Evolutionary conservation across 2,113 vertebrate genomes (phyloP).

Genomic region (Tor tambroides): DNA sequence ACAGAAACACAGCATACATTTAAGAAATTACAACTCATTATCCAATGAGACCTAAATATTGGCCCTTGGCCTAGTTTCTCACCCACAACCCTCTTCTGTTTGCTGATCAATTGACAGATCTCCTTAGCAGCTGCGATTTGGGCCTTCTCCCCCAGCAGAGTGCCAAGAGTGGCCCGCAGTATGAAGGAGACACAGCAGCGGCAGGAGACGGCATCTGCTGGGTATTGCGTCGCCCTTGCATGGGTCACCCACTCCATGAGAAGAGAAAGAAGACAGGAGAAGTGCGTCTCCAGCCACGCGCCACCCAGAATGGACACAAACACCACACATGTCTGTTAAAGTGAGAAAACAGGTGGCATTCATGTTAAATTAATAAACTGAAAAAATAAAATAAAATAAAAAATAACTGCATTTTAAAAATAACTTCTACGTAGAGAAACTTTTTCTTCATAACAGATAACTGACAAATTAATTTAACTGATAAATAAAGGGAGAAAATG

Average conservation of each 20-base stretch:
- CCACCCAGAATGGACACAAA: constrained; percentile 86
- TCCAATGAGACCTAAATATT: background rate
- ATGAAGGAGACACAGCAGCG: constrained; percentile 88
- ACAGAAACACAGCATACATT: constrained; percentile 23
- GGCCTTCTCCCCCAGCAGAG: constrained; percentile 91
- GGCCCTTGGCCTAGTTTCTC: constrained; percentile 60
- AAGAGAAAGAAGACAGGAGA: constrained; percentile 81
- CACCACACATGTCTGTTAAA: constrained; percentile 87
- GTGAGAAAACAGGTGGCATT: constrained; percentile 8
- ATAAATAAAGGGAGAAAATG: background rate
- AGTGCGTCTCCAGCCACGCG: constrained; percentile 87
- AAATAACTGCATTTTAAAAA: too few species aligned
- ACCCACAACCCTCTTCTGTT: constrained; percentile 86
- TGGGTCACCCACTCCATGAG: constrained; percentile 84
- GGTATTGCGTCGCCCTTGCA: constrained; percentile 78
- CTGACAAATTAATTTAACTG: too few species aligned
- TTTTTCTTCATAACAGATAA: background rate
- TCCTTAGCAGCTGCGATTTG: constrained; percentile 88
- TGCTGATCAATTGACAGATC: constrained; percentile 82
- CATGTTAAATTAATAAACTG: background rate
- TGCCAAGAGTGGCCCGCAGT: constrained; percentile 84
- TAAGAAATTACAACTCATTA: background rate
- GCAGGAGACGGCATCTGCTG: constrained; percentile 76
- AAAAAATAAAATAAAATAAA: background rate
- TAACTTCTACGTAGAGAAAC: background rate